Percentiles rank a stretch among this genome's conserved stretches.
These are phyloP conservation scores for Rhopalosiphum nymphaeae DNA, from an alignment of 2,888 invertebrate genomes.

Conservation along the genomic window DNA sequence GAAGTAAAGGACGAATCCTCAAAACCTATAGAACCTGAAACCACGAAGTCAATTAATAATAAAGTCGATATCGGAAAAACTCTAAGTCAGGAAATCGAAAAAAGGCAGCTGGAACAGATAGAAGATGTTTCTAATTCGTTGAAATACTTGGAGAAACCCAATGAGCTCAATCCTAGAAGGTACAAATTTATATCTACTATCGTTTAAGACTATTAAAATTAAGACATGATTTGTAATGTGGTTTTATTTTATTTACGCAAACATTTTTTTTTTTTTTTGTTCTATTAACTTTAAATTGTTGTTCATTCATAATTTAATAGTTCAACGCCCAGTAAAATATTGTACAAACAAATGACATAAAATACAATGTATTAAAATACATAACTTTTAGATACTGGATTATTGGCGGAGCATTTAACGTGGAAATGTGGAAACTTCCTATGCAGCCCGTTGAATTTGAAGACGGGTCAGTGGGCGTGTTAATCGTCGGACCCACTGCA, in stretches of 20 bases:
- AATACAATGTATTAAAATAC: conserved; percentile 67
- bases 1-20: background rate
- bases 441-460: conserved; percentile 75
- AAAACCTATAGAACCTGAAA: background rate
- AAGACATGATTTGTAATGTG: background rate
- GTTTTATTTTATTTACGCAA: background rate
- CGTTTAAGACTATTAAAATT: background rate
- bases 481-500: conserved; percentile 65
- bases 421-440: conserved; percentile 82
- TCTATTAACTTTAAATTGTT: background rate
- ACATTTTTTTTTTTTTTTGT: background rate
- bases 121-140: conserved; percentile 47
- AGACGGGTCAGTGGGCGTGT: conserved; percentile 66
- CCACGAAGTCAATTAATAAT: background rate
- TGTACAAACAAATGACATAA: background rate
- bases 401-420: conserved; percentile 81
- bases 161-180: conserved; percentile 57
- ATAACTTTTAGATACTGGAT: conserved; percentile 83
- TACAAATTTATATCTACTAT: background rate
- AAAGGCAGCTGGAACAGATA: conserved; percentile 49
- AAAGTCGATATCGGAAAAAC: background rate
- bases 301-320: background rate
- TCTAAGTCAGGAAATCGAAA: conserved; percentile 57
- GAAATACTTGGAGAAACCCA: conserved; percentile 61
- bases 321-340: background rate